Conservation (phyloP, 2,888 invertebrate genomes). For the Ephialtes manifestator region DNA sequence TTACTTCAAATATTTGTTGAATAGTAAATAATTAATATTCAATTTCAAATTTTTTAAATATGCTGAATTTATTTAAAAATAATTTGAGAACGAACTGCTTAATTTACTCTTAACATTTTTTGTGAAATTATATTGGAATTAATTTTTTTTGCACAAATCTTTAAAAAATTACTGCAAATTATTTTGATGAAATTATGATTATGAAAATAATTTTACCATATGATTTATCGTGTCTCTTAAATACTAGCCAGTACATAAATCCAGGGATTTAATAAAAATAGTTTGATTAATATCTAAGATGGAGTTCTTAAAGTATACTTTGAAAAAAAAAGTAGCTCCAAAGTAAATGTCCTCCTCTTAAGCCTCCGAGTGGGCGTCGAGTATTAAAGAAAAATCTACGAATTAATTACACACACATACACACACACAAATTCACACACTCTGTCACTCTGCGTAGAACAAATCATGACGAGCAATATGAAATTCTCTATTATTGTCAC, state of each 20-base stretch:
- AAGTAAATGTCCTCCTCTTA: neutral
- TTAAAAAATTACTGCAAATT: too few species aligned
- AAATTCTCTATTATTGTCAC: slow-evolving; percentile 53
- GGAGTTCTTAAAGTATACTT: neutral
- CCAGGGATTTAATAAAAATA: neutral
- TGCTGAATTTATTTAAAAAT: too few species aligned
- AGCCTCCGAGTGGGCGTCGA: slow-evolving; percentile 6
- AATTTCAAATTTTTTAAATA: too few species aligned
- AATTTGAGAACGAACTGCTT: too few species aligned
- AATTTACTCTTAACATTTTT: too few species aligned
- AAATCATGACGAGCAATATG: slow-evolving; percentile 70
- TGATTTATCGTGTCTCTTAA: too few species aligned
- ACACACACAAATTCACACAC: slow-evolving; percentile 49
- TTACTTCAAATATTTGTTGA: too few species aligned
- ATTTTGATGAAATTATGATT: too few species aligned
- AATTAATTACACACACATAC: slow-evolving; percentile 28
- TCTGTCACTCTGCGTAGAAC: slow-evolving; percentile 68
- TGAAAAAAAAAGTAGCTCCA: neutral
- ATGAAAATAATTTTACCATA: too few species aligned
- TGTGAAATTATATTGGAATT: too few species aligned
- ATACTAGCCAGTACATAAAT: neutral
- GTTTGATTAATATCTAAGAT: neutral
- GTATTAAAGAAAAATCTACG: slow-evolving; percentile 12
- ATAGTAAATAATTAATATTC: too few species aligned
- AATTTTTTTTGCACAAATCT: too few species aligned